Evolutionary conservation across 1,140 invertebrate genomes (phyloP), one percentile per base, ranked within the genome.

Genomic region (Holcopasites calliopsidis): DNA sequence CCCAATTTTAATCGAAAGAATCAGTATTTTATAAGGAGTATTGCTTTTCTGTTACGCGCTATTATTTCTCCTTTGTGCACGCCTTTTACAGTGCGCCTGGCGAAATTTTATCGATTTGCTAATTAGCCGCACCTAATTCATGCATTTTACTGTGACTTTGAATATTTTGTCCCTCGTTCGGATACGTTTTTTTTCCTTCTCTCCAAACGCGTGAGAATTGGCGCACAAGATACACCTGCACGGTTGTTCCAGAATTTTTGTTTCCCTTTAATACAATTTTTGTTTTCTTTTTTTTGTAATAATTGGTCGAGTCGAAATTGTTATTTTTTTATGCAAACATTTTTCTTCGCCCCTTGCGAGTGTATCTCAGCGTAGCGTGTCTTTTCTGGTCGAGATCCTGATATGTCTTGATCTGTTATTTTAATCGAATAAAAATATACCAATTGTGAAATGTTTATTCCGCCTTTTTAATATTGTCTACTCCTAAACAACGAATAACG

Each of bases 351-450:
- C 40, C 38, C 21, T n/a, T 42, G 58, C 52, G 38, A 16, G 54
- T 44, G 44, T 60, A 69, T 62, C 65, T 54, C n/a, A 26, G 50
- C 28, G 23, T 28, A 13, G 23, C 62, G 40, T 5, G 40, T 44
- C 10, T 33, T 62, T 57, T 72, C n/a, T n/a, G 55, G n/a, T 57
- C 57, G 38, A 50, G 80, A 82, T 71, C 44, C 66, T 23, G 8
- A 76, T 66, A 54, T 65, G 57, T 21, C 42, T 47, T 42, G 40
- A 18, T 55, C 28, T 77, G 66, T 81, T 72, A 77, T 68, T 81
- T 80, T 81, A 81, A 77, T 49, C 38, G 18, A 62, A 82, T 81
- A 79, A 81, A 81, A 70, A 3, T 58, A 69, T 60, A 75, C 13
- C 21, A 26, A 50, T 58, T 55, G 8, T 8, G 3, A 57, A 23